These are phyloP conservation scores for Caracal caracal DNA, from an alignment of 2,113 vertebrate genomes.

Conservation along the genomic window DNA sequence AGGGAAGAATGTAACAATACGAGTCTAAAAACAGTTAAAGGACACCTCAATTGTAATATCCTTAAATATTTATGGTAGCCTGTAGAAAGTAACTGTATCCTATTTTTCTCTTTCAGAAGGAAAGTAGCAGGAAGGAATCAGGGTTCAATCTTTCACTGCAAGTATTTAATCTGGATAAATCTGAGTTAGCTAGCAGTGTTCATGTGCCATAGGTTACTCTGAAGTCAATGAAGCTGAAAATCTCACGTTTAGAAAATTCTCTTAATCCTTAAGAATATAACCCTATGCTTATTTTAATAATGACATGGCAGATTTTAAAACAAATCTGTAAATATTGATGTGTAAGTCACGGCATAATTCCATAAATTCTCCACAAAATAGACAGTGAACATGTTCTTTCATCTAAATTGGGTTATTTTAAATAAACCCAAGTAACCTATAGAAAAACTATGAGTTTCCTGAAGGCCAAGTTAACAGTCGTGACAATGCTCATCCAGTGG, in stretches of 20 bases:
- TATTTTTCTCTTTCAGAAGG: constrained; percentile 31
- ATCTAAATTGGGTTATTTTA: background rate
- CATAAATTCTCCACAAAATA: background rate
- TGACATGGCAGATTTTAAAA: constrained; percentile 39
- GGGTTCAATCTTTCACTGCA: constrained; percentile 1
- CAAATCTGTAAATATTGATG: constrained; percentile 55
- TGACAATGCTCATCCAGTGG: background rate
- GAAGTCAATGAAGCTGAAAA: constrained; percentile 64
- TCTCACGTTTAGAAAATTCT: constrained; percentile 63
- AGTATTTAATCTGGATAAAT: constrained; percentile 60
- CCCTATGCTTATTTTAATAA: constrained; percentile 54
- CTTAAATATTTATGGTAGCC: background rate
- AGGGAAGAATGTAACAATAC: background rate
- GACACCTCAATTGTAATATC: constrained; percentile 31
- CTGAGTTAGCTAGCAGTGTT: constrained; percentile 8
- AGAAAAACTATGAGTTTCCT: background rate
- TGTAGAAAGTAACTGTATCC: constrained; percentile 18
- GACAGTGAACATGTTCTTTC: background rate
- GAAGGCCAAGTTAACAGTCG: background rate
- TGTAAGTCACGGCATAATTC: constrained; percentile 34
- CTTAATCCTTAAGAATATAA: constrained; percentile 54
- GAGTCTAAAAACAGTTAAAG: constrained; percentile 16
- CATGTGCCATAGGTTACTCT: constrained; percentile 27
- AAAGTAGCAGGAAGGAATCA: constrained; percentile 53
- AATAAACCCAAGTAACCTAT: constrained; percentile 6